Base-by-base conservation (phyloP, 2,113 vertebrate species). In the Numida meleagris region DNA sequence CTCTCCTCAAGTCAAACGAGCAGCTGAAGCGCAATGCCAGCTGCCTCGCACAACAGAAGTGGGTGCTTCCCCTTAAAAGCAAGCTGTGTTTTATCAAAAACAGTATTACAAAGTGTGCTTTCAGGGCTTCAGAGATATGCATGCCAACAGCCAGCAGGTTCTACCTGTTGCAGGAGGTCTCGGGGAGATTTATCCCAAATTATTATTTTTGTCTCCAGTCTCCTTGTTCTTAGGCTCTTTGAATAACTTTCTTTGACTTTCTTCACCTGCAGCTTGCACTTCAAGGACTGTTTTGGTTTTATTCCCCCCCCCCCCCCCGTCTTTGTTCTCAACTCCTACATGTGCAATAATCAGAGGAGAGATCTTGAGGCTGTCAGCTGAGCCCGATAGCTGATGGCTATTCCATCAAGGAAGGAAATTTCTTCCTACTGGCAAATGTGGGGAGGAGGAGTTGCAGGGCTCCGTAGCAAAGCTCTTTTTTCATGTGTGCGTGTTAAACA, bases 31-130 rank as follows among this genome's bases (percentile, higher is more conserved):
- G 6, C 45, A 83, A 48, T 23, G 2, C 62, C 67, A 50, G 34
- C 53, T 45, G 48, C 67, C 62, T 62, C 86, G 8, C 46, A 46
- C 55, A 62, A 34, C 14, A 58, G 51, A 71, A 87, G 66, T 36
- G 82, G 65, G 29, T 93, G 51, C 43, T 95, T 95, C 89, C 77
- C 80, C 82, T 90, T 93, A 65, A 57, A 92, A 93, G 25, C 42
- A 34, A 91, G n/a, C 20, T 29, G 42, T 42, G 16, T n/a, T 82
- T 77, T 79, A 75, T 72, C 42, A 65, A 71, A 86, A 83, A 19
- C 50, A 80, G 38, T 65, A 3, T 77, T 82, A 62, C 33, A 51
- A 77, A 89, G 36, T 25, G 3, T 24, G 24, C 61, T 93, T 83
- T 82, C 55, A 75, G 59, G 59, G 59, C 45, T 82, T 33, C 62